Conservation (phyloP, 2,797 vertebrate genomes). For the Serranus cabrilla region DNA sequence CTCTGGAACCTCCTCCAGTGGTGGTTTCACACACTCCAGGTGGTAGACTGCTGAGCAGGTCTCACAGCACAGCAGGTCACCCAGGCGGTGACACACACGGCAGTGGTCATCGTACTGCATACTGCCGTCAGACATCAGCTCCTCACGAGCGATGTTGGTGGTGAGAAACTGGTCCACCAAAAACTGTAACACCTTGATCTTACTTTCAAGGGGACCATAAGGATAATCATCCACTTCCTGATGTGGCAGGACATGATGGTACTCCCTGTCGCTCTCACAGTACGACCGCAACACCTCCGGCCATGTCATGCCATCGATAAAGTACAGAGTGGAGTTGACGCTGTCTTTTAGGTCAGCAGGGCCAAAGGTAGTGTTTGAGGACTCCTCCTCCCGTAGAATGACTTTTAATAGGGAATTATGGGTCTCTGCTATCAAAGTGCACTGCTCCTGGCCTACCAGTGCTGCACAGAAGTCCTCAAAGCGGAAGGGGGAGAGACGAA, state of each 20-base stretch:
- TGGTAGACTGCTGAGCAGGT: conserved; percentile 98
- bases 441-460: conserved; percentile 96
- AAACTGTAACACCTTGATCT: conserved; percentile 97
- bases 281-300: conserved; percentile 97
- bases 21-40: conserved; percentile 97
- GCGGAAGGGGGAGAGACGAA: conserved; percentile 97
- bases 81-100: conserved; percentile 97
- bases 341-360: conserved; percentile 98
- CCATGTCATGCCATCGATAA: conserved; percentile 99
- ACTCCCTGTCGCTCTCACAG: conserved; percentile 97
- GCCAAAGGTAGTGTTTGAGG: conserved; percentile 98
- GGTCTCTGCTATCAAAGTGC: conserved; percentile 97
- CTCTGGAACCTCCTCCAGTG: conserved; percentile 95
- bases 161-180: conserved; percentile 98
- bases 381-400: conserved; percentile 97
- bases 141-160: conserved; percentile 97
- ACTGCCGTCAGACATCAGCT: conserved; percentile 97
- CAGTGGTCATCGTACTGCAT: conserved; percentile 98
- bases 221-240: conserved; percentile 96
- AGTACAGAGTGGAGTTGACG: conserved; percentile 97
- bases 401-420: conserved; percentile 95
- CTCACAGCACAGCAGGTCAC: conserved; percentile 98
- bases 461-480: conserved; percentile 99
- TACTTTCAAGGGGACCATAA: conserved; percentile 93
- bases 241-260: conserved; percentile 93